Percentiles rank a stretch among this genome's conserved stretches.
Conservation (phyloP, 1,140 invertebrate genomes). For the Teleopsis dalmanni region DNA sequence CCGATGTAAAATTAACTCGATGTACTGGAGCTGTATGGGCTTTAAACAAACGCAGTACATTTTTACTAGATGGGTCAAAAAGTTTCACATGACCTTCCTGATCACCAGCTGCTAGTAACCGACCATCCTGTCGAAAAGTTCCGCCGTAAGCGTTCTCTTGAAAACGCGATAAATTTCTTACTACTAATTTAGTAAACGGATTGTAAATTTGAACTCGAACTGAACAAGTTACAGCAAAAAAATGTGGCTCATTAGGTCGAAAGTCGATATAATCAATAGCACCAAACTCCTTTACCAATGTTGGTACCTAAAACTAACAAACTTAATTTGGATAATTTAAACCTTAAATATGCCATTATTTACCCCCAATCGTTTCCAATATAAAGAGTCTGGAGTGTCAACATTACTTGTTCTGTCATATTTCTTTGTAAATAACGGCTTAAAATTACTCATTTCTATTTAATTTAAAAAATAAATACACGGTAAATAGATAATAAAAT, state of each 20-base stretch:
- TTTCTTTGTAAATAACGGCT: constrained; percentile 65
- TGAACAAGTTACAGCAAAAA: constrained; percentile 86
- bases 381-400: constrained; percentile 65
- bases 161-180: constrained; percentile 80
- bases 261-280: constrained; percentile 87
- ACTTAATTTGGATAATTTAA: not conserved
- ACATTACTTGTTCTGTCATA: constrained; percentile 59
- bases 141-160: constrained; percentile 79
- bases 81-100: constrained; percentile 80
- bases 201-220: constrained; percentile 88
- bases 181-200: constrained; percentile 73
- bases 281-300: constrained; percentile 86
- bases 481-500: too few species aligned
- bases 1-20: constrained; percentile 72
- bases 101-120: constrained; percentile 75
- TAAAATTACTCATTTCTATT: constrained; percentile 52
- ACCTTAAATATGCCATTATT: constrained; percentile 23
- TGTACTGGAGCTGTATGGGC: constrained; percentile 61
- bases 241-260: constrained; percentile 75
- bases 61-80: constrained; percentile 78
- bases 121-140: constrained; percentile 77
- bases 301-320: constrained; percentile 57
- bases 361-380: constrained; percentile 80
- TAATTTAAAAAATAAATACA: too few species aligned
- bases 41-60: constrained; percentile 59